These are phyloP conservation scores for Miichthys miiuy DNA, from an alignment of 2,797 vertebrate genomes.

Conservation along the genomic window DNA sequence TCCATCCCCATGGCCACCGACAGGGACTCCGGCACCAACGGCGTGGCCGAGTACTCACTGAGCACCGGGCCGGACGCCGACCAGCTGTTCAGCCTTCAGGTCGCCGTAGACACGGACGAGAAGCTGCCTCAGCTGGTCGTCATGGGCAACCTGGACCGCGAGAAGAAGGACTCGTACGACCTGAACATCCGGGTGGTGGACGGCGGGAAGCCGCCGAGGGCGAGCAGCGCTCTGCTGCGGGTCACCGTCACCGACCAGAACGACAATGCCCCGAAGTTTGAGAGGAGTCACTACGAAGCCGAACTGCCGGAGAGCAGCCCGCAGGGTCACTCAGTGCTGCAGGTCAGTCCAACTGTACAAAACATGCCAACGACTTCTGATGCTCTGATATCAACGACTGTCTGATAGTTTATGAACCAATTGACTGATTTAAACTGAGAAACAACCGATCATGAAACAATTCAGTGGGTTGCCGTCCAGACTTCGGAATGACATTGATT, in stretches of 20 bases:
- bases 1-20: conserved; percentile 93
- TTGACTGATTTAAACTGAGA: neutral
- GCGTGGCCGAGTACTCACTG: conserved; percentile 93
- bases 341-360: conserved; percentile 82
- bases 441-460: neutral
- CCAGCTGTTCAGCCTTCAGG: conserved; percentile 94
- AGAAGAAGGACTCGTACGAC: conserved; percentile 96
- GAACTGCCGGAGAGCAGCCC: conserved; percentile 95
- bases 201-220: conserved; percentile 89
- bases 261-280: conserved; percentile 94
- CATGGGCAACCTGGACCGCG: conserved; percentile 94
- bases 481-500: neutral
- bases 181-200: conserved; percentile 96
- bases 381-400: too few species aligned
- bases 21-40: conserved; percentile 91
- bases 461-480: neutral
- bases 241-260: conserved; percentile 97
- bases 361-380: too few species aligned
- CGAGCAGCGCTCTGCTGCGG: conserved; percentile 94
- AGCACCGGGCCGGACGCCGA: conserved; percentile 88
- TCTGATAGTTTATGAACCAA: neutral
- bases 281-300: conserved; percentile 91
- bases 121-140: conserved; percentile 96
- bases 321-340: conserved; percentile 94
- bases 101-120: conserved; percentile 92